These are phyloP conservation scores for Argopecten irradians DNA, from an alignment of 1,140 invertebrate genomes.

Conservation along the genomic window DNA sequence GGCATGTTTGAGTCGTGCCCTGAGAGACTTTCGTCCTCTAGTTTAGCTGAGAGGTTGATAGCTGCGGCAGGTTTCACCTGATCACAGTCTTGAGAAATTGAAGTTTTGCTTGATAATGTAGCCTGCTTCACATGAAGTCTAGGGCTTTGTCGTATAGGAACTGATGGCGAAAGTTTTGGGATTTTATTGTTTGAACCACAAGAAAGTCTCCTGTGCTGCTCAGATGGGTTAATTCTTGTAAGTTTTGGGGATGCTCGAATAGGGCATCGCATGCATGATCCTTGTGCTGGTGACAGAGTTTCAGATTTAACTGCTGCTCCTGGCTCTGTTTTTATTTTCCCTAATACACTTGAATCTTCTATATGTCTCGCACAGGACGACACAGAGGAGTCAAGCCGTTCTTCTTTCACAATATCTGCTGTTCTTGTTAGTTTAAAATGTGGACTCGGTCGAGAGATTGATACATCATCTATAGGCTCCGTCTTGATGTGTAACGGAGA, in stretches of 20 bases:
- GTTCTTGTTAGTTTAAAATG: neutral
- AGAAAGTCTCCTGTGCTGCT: constrained; percentile 42
- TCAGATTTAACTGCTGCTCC: neutral
- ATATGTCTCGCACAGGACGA: neutral
- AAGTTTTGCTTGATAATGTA: constrained; percentile 5
- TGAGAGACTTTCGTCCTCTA: constrained; percentile 27
- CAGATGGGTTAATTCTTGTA: neutral
- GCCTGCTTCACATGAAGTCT: constrained; percentile 37
- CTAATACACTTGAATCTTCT: neutral
- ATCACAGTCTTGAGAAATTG: neutral
- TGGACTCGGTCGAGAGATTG: neutral
- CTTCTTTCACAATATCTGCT: neutral
- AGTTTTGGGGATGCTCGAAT: constrained; percentile 9
- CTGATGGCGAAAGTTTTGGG: constrained; percentile 45
- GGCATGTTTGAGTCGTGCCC: neutral
- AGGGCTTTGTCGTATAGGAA: constrained; percentile 49
- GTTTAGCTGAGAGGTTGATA: constrained; percentile 22
- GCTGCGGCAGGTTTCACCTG: neutral
- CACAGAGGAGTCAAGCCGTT: neutral
- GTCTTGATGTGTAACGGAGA: constrained; percentile 32
- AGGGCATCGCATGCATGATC: neutral
- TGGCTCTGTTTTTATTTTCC: neutral
- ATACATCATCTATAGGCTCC: neutral
- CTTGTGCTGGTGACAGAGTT: neutral
- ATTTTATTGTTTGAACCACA: constrained; percentile 5